A percentile compares a stretch with the other conserved stretches of the same genome.
Evolutionary conservation across 2,888 invertebrate species (phyloP).

Genomic region (Cetonia aurata): DNA sequence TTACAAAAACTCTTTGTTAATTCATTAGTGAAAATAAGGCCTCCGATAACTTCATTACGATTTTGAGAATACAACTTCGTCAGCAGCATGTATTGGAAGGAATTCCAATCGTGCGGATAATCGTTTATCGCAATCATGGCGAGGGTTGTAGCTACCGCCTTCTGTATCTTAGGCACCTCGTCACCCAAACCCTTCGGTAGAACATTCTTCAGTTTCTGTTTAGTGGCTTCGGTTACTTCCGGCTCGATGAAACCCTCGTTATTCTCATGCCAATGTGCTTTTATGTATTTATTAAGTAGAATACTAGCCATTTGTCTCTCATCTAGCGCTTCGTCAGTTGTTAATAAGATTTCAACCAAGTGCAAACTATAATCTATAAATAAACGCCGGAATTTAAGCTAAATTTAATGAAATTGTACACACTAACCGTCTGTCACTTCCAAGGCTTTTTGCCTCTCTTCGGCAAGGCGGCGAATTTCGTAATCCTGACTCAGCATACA

Average conservation of each 20-base stretch:
- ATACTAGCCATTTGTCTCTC: constrained; percentile 51
- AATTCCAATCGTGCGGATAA: constrained; percentile 48
- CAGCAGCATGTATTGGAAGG: constrained; percentile 41
- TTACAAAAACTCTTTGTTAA: constrained; percentile 44
- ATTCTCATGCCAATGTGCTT: constrained; percentile 47
- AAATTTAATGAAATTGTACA: constrained; percentile 6
- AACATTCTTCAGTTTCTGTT: constrained; percentile 46
- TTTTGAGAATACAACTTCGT: constrained; percentile 44
- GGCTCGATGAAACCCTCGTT: constrained; percentile 46
- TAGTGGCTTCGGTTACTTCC: constrained; percentile 45
- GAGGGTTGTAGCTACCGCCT: constrained; percentile 46
- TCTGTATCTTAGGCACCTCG: constrained; percentile 44
- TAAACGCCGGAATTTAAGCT: constrained; percentile 18
- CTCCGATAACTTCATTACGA: constrained; percentile 45
- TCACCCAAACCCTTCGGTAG: constrained; percentile 49
- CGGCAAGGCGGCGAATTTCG: constrained; percentile 54
- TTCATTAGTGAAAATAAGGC: constrained; percentile 48
- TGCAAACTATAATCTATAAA: constrained; percentile 49
- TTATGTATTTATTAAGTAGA: constrained; percentile 49
- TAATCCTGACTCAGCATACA: constrained; percentile 57
- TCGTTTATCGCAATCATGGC: constrained; percentile 48
- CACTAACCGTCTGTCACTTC: constrained; percentile 58
- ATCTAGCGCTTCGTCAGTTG: constrained; percentile 50
- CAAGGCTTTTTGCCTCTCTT: constrained; percentile 57
- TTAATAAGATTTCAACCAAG: constrained; percentile 49